Evolutionary conservation across 2,888 invertebrate species (phyloP).

Genomic region (Drosophila kambysellisi): DNA sequence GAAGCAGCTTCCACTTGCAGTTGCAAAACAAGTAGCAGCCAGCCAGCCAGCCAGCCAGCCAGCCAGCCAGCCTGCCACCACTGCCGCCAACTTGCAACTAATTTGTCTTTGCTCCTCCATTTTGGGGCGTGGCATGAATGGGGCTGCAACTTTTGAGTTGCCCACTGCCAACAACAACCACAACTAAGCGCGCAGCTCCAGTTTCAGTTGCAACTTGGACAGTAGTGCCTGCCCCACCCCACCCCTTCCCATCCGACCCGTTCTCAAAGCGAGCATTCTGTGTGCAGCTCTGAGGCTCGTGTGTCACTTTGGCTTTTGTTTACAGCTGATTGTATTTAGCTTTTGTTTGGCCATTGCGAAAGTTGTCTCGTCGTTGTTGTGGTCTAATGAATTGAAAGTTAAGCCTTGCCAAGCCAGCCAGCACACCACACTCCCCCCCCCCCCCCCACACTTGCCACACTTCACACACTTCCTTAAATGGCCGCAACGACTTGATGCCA

Average conservation of each 20-base stretch:
- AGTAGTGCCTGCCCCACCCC: not conserved
- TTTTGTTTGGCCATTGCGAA: conserved; percentile 66
- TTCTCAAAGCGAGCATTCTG: not conserved
- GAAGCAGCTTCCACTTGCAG: conserved; percentile 49
- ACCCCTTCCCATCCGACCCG: no score
- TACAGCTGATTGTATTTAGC: conserved; percentile 75
- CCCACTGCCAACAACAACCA: conserved; percentile 8
- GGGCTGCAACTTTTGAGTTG: conserved; percentile 32
- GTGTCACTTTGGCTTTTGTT: conserved; percentile 69
- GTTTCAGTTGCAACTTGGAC: conserved; percentile 32
- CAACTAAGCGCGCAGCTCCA: conserved; percentile 12
- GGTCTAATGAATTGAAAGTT: conserved; percentile 76
- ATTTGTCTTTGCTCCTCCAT: conserved; percentile 62
- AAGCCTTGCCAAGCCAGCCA: conserved; percentile 32
- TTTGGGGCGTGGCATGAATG: conserved; percentile 36
- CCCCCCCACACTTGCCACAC: not conserved
- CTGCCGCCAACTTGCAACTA: conserved; percentile 68
- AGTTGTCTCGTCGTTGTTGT: conserved; percentile 68
- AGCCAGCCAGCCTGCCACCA: not conserved
- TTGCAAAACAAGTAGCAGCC: conserved; percentile 27
- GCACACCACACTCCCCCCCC: not conserved
- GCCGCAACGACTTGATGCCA: conserved; percentile 15
- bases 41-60: not conserved
- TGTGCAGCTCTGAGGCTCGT: conserved; percentile 40
- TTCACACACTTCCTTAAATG: not conserved